phyloP scores from a whole-genome alignment of 2,113 vertebrate genomes.

The Chiloscyllium plagiosum region DNA sequence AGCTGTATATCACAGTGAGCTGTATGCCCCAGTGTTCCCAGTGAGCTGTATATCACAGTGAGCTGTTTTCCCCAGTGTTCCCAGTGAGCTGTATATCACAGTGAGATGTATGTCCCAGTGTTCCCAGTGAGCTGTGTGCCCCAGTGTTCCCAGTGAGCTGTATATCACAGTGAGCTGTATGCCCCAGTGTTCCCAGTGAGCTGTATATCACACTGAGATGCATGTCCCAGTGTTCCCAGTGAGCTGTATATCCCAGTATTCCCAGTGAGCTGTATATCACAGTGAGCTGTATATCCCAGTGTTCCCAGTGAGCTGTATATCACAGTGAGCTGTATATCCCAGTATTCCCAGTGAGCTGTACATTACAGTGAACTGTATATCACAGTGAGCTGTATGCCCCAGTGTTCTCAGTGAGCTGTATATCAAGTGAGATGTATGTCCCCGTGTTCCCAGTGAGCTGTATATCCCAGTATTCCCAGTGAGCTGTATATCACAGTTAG shows the following conservation, averaged over 20 bases:
- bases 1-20: not conserved
- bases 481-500: no score
- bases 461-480: not conserved
- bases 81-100: not conserved
- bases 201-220: no score
- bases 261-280: not conserved
- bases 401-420: not conserved
- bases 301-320: no score
- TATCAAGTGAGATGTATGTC: no score
- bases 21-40: not conserved
- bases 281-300: not conserved
- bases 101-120: not conserved
- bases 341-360: not conserved
- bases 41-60: not conserved
- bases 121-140: not conserved
- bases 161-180: not conserved
- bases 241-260: not conserved
- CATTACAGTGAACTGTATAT: not conserved
- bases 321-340: not conserved
- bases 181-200: not conserved
- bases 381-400: not conserved
- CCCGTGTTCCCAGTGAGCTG: no score
- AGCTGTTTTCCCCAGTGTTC: not conserved
- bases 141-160: not conserved
- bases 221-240: not conserved